Base-by-base conservation (phyloP, 1,140 invertebrate species). In the Odontomachus brunneus region DNA sequence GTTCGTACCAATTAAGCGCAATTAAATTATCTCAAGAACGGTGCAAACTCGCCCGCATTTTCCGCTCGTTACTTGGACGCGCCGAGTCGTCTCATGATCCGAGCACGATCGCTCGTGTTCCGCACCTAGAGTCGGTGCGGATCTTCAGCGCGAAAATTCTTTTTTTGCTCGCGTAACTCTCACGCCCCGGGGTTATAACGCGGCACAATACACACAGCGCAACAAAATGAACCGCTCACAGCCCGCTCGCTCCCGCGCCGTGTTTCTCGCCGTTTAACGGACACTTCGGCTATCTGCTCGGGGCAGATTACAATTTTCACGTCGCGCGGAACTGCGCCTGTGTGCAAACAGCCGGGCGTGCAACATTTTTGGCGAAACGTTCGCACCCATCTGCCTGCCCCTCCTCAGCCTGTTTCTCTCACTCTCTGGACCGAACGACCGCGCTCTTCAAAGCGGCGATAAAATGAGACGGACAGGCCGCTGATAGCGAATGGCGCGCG, bases 231-330 rank as follows among this genome's bases (percentile, higher is more conserved):
- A n/a, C 33, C 19, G 33, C 33, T 57, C 59, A 22, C 66, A 29
- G 29, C 5, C 29, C 29, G 29, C 29, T 33, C 29, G 29, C 5
- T 33, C 29, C 5, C 19, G 17, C 24, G 9, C 11, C 22, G 12
- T 51, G 17, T 81, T 67, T n/a, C 55, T 63, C n/a, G 59, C 22
- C 63, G 26, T 73, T 85, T 74, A 62, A 38, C 48, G 71, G 33
- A 65, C 62, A 63, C 48, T 53, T 65, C 29, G 29, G 49, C 26
- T 15, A 69, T 65, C 22, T 75, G 63, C 51, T 67, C 49, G 38
- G 49, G 51, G 51, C 76, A 85, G 33, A 63, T 82, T 85, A 69
- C 71, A 85, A 85, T 82, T 86, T 85, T 59, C 74, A 85, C 57
- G 33, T 53, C 29, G 38, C 51, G 33, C 38, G 48, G 24, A 62